Evolutionary conservation across 2,888 invertebrate species (phyloP).

Genomic region (Heliconius charithonia): DNA sequence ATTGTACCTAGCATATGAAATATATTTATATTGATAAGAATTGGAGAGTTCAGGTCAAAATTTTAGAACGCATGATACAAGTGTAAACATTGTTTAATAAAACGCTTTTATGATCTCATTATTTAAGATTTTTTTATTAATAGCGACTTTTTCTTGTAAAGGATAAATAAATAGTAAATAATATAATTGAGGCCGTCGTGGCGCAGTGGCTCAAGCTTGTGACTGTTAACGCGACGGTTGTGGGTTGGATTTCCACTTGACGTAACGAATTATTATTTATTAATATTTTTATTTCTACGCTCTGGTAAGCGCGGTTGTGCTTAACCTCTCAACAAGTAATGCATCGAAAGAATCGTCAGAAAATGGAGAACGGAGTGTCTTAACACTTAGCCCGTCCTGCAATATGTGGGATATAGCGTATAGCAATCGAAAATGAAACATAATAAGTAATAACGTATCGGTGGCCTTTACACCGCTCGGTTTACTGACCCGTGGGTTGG

Average conservation of each 20-base stretch:
- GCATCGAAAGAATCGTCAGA: too few species aligned
- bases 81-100: background rate
- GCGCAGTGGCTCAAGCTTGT: too few species aligned
- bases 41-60: conserved; percentile 27
- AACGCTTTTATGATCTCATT: conserved; percentile 9
- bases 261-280: too few species aligned
- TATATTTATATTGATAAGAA: conserved; percentile 19
- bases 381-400: too few species aligned
- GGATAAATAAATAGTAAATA: conserved; percentile 10
- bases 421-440: conserved; percentile 44
- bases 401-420: too few species aligned
- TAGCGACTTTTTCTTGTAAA: conserved; percentile 1
- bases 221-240: too few species aligned
- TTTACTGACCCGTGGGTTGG: conserved; percentile 69
- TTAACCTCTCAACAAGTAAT: too few species aligned
- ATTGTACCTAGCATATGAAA: conserved; percentile 4
- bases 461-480: conserved; percentile 56
- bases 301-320: too few species aligned
- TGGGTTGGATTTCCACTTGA: too few species aligned
- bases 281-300: too few species aligned
- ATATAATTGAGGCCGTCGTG: background rate
- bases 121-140: background rate
- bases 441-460: conserved; percentile 51
- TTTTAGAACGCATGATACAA: conserved; percentile 7
- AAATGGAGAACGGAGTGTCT: too few species aligned